Base-by-base conservation (phyloP, 2,113 vertebrate genomes). In the Alethe castanea region DNA sequence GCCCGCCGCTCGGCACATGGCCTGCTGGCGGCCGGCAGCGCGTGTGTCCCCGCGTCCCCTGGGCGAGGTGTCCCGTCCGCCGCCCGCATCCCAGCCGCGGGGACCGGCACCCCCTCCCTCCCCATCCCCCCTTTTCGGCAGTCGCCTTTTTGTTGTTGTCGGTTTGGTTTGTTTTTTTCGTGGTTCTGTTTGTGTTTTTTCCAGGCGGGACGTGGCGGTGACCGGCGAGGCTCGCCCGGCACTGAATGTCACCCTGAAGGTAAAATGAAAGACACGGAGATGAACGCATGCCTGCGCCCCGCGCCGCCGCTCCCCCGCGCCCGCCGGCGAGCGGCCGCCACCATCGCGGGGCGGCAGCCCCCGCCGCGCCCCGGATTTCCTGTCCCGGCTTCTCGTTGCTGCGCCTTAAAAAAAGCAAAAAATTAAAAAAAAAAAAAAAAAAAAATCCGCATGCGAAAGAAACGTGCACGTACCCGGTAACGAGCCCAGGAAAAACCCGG, bases 201-300 rank as follows among this genome's bases (percentile, higher is more conserved):
- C 97, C 97, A 91, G 94, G 95, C 95, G 89, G 94, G 96, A 95
- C 86, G 85, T 93, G 87, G 96, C 86, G 97, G 88, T 80, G 94
- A 97, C 92, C 96, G 95, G 94, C 94, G 94, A 97, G 93, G 94
- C 96, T 95, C 92, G 90, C 91, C 96, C 83, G 96, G 96, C 96
- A 87, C 88, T 97, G 96, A 97, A 95, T 97, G 97, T 98, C 97
- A 97, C 96, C 96, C 97, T 98, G 97, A 98, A 97, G 96, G 97
- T 97, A 97, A 98, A 97, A 97, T 97, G 97, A 97, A 97, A 97
- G 97, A 97, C 97, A 95, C 96, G 97, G 96, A 97, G 97, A 97
- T 95, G 97, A 97, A 97, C 96, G 97, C 97, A 97, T 97, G 97
- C 84, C 82, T 70, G 73, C 74, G 81, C 92, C 80, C 79, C 56